phyloP scores from a whole-genome alignment of 2,888 invertebrate species.

The Linyphia triangularis region DNA sequence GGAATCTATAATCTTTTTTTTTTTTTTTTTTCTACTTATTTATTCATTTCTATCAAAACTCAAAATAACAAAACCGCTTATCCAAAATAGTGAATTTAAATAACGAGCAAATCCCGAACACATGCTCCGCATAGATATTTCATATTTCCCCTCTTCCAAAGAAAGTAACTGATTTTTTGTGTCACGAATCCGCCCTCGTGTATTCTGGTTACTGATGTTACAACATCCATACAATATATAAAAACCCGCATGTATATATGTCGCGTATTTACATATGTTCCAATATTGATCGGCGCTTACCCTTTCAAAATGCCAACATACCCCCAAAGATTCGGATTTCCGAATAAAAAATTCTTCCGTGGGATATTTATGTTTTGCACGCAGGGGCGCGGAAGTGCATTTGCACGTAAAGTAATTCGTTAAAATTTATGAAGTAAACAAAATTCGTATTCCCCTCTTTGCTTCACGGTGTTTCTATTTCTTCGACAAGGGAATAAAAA shows the following conservation, averaged over 20 bases:
- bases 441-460: slow-evolving; percentile 18
- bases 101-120: slow-evolving; percentile 32
- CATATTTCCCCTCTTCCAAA: neutral
- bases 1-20: neutral
- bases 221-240: too few relatives aligned
- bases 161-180: slow-evolving; percentile 4
- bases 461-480: neutral
- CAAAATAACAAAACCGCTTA: slow-evolving; percentile 13
- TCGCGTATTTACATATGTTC: slow-evolving; percentile 20
- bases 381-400: slow-evolving; percentile 12
- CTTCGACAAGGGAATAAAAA: neutral
- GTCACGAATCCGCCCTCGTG: neutral
- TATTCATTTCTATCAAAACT: slow-evolving; percentile 5
- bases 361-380: slow-evolving; percentile 48
- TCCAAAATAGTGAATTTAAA: slow-evolving; percentile 23
- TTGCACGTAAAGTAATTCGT: slow-evolving; percentile 71
- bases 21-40: neutral
- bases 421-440: slow-evolving; percentile 72
- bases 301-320: neutral
- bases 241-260: neutral
- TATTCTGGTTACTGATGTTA: neutral
- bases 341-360: neutral
- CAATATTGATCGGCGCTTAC: slow-evolving; percentile 2
- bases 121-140: slow-evolving; percentile 4
- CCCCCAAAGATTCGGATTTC: slow-evolving; percentile 3